phyloP scores from a whole-genome alignment of 2,797 vertebrate species.

The Lepidocolaptes lacrymiger region DNA sequence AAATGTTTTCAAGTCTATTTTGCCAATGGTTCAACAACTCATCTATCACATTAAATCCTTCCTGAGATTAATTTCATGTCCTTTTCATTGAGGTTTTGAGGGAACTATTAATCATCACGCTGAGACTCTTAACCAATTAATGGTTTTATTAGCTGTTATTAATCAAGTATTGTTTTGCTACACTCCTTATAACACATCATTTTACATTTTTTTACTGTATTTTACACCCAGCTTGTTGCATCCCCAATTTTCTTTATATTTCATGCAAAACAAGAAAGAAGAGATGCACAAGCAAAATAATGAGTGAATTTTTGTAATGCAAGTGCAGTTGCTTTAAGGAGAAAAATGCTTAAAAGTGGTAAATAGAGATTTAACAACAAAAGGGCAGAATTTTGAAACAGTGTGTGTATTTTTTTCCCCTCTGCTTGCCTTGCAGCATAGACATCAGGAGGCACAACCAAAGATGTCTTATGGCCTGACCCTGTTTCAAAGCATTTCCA shows the following conservation, averaged over 20 bases:
- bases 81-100: conserved; percentile 56
- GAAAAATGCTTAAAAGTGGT: neutral
- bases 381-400: neutral
- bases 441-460: neutral
- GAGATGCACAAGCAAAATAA: neutral
- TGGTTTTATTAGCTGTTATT: conserved; percentile 45
- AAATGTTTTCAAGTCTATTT: conserved; percentile 23
- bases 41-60: conserved; percentile 6
- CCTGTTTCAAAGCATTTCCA: fast-evolving
- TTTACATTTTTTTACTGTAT: neutral
- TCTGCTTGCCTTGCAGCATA: neutral
- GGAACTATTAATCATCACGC: conserved; percentile 61
- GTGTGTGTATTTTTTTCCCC: neutral
- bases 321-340: neutral
- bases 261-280: neutral
- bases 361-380: neutral
- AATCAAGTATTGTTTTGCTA: conserved; percentile 69
- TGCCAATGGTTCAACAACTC: neutral
- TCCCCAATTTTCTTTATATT: neutral
- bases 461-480: neutral
- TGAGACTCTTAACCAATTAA: conserved; percentile 44
- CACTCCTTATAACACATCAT: neutral
- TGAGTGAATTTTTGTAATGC: neutral
- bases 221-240: conserved; percentile 3
- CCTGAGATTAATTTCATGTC: conserved; percentile 48